Conservation (phyloP, 1,140 invertebrate species). For the Homarus americanus region DNA sequence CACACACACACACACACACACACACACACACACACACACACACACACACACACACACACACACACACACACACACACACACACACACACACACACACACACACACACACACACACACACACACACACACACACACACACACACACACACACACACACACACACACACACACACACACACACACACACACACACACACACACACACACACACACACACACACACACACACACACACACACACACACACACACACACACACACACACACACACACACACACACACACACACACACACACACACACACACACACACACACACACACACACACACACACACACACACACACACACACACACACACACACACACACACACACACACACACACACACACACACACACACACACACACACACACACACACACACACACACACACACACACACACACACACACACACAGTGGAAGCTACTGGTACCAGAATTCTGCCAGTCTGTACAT, state of each 20-base stretch:
- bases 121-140: constrained; percentile 4
- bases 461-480: too few relatives aligned
- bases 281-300: constrained; percentile 15
- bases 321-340: constrained; percentile 15
- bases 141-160: neutral
- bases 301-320: constrained; percentile 12
- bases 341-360: neutral
- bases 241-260: constrained; percentile 4
- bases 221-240: constrained; percentile 1
- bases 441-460: too few relatives aligned
- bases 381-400: constrained; percentile 18
- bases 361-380: constrained; percentile 2
- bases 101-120: constrained; percentile 1
- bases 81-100: constrained; percentile 1
- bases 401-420: constrained; percentile 8
- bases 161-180: neutral
- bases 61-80: constrained; percentile 1
- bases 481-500: too few relatives aligned
- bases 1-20: constrained; percentile 1
- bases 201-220: constrained; percentile 1
- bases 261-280: constrained; percentile 3
- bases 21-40: constrained; percentile 1
- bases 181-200: constrained; percentile 1
- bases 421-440: neutral
- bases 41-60: neutral